Percentiles rank a stretch among this genome's conserved stretches.
These are phyloP conservation scores for Manis crassicaudata DNA, from an alignment of 2,797 vertebrate genomes.

Conservation along the genomic window DNA sequence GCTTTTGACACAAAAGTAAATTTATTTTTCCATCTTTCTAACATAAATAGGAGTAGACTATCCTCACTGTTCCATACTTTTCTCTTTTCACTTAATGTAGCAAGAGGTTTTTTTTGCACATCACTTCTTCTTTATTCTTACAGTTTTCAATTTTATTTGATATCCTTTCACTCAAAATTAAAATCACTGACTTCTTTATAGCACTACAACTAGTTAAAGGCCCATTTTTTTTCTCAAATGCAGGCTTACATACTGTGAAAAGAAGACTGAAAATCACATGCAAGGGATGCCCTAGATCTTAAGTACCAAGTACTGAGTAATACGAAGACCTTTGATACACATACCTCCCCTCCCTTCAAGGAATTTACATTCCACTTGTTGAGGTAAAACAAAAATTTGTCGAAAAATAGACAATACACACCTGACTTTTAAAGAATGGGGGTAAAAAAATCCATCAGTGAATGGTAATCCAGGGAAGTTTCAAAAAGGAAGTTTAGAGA, in stretches of 20 bases:
- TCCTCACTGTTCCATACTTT: neutral
- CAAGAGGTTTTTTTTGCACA: neutral
- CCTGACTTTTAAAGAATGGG: neutral
- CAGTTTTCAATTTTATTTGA: neutral
- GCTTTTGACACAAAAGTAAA: slow-evolving; percentile 8
- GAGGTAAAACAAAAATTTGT: neutral
- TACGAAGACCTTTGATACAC: neutral
- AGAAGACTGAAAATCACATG: neutral
- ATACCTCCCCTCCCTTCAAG: neutral
- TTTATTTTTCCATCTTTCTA: neutral
- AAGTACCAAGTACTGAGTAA: neutral
- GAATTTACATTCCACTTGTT: neutral
- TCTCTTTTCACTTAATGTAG: neutral
- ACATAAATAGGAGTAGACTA: neutral
- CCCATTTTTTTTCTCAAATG: neutral
- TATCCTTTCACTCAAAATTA: slow-evolving; percentile 21
- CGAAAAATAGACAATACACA: neutral
- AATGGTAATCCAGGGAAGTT: neutral
- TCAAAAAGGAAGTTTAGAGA: neutral
- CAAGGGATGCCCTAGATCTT: neutral
- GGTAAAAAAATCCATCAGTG: neutral
- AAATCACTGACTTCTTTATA: neutral
- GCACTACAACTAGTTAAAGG: neutral
- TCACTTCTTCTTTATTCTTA: neutral
- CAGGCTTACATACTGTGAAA: neutral